Evolutionary conservation across 2,888 invertebrate species (phyloP), one percentile per base, ranked within the genome.

Genomic region (Synergus japonicus): DNA sequence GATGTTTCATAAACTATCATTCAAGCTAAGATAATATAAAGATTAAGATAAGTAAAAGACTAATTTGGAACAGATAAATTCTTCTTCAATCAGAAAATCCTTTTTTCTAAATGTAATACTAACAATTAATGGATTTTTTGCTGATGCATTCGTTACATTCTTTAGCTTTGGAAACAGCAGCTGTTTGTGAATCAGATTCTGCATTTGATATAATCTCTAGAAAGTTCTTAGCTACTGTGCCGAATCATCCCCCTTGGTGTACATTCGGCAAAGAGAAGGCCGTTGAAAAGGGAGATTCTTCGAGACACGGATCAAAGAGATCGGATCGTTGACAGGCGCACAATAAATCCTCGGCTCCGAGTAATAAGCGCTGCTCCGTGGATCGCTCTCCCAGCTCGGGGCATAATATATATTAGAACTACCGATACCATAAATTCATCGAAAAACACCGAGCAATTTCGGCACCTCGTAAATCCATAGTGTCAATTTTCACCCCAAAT

Each of bases 321-420:
- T 86, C 87, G 80, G 86, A 86, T 85, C 85, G 84, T 83, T 86
- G 86, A 86, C 87, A 86, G 86, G 86, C 85, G 86, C 83, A 85
- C 80, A 85, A 86, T 86, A 86, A 86, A 86, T 86, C 87, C 77
- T 67, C 73, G 73, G 73, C 81, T 82, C 46, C 80, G 83, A 84
- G 69, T 86, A 86, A 86, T 86, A 86, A 86, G 86, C 83, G 85
- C 82, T 82, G 82, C 81, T 79, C 83, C 80, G 79, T 66, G 44
- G 49, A 10, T 67, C 77, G 76, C 73, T 73, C 10, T 73, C 4
- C 10, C n/a, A 29, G 46, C 77, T 76, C 46, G 63, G 43, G 76
- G 77, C 76, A 63, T 63, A 63, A 76, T 54, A 85, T 83, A 82
- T 79, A 80, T 78, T 67, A 60, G 60, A 76, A 76, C 77, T 77